Evolutionary conservation across 1,140 invertebrate species (phyloP).

Genomic region (Apis laboriosa): DNA sequence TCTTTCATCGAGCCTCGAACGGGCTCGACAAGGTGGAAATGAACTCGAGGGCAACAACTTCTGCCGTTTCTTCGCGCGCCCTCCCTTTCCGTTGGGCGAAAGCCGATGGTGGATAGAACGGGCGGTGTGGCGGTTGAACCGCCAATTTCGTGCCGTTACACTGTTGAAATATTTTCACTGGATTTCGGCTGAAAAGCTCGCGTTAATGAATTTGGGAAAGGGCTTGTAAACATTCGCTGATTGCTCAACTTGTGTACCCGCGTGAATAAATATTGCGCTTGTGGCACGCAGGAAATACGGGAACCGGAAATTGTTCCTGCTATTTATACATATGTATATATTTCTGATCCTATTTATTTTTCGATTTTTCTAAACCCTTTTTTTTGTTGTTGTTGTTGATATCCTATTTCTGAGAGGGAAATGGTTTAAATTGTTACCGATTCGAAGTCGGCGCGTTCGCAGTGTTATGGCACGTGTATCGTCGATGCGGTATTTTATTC

Average conservation of each 20-base stretch:
- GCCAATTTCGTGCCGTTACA: neutral
- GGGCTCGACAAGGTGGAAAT: neutral
- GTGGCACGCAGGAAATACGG: slow-evolving; percentile 34
- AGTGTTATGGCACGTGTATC: too few relatives aligned
- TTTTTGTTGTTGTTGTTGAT: too few relatives aligned
- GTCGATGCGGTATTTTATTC: too few relatives aligned
- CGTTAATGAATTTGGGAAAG: slow-evolving; percentile 60
- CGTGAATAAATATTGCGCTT: slow-evolving; percentile 48
- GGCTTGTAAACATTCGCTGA: slow-evolving; percentile 58
- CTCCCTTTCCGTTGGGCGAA: neutral
- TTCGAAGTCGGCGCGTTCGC: neutral
- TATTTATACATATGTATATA: too few relatives aligned
- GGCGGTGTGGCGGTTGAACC: neutral
- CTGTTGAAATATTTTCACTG: slow-evolving; percentile 26
- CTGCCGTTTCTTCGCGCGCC: neutral
- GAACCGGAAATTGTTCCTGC: neutral
- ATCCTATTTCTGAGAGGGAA: neutral
- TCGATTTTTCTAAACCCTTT: neutral
- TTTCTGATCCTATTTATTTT: neutral
- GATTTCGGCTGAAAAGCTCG: slow-evolving; percentile 46
- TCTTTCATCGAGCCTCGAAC: neutral
- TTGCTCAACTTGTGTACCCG: slow-evolving; percentile 50
- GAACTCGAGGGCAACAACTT: neutral
- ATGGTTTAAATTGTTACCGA: neutral
- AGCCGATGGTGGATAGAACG: neutral